Percentiles rank a stretch among this genome's conserved stretches.
phyloP scores from a whole-genome alignment of 1,140 invertebrate species.

The Orchestia grillus region DNA sequence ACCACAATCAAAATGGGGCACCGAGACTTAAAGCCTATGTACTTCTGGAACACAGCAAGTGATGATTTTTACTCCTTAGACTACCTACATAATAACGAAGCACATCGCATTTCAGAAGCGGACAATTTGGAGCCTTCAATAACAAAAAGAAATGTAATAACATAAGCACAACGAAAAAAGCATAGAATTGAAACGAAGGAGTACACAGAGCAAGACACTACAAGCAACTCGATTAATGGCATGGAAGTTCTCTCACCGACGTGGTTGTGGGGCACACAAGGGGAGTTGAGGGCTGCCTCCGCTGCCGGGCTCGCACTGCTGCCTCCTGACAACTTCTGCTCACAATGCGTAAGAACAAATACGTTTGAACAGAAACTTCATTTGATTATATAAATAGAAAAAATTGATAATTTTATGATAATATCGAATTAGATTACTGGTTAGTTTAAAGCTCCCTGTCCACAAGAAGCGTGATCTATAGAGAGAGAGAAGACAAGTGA shows the following conservation, averaged over 20 bases:
- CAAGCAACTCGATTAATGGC: background rate
- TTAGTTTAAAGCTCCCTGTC: too few relatives aligned
- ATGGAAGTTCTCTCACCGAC: background rate
- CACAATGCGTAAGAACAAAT: background rate
- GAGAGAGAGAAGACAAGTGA: too few relatives aligned
- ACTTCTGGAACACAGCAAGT: background rate
- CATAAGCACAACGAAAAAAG: background rate
- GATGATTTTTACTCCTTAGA: background rate
- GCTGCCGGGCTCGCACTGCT: background rate
- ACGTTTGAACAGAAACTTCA: background rate
- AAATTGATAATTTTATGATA: too few relatives aligned
- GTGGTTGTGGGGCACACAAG: background rate
- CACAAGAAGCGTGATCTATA: too few relatives aligned
- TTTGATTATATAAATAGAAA: background rate
- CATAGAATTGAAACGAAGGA: background rate
- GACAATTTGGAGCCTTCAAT: too few relatives aligned
- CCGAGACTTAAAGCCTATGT: background rate
- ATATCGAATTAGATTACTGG: too few relatives aligned
- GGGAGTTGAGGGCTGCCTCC: background rate
- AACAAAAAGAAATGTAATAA: background rate
- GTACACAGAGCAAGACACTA: background rate
- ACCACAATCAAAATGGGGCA: too few relatives aligned
- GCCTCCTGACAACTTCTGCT: background rate
- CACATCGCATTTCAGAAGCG: background rate
- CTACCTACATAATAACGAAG: background rate